phyloP scores from a whole-genome alignment of 2,888 invertebrate species.

The Autographa gamma region DNA sequence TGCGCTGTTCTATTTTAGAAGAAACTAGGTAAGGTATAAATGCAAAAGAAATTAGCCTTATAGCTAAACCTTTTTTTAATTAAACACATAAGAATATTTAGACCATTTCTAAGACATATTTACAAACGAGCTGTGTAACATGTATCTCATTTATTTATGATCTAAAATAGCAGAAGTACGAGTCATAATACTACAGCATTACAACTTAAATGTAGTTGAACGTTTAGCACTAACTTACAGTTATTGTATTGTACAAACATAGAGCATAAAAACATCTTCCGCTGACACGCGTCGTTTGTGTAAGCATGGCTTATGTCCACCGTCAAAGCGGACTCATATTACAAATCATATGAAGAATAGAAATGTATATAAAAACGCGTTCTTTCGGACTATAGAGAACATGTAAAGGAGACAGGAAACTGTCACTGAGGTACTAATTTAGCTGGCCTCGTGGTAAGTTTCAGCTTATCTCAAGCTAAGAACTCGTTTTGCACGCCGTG shows the following conservation, averaged over 20 bases:
- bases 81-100: no score
- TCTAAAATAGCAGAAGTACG: neutral
- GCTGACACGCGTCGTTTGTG: conserved; percentile 7
- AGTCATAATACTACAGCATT: neutral
- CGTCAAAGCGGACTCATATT: neutral
- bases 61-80: no score
- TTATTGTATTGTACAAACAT: conserved; percentile 1
- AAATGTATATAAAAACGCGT: conserved; percentile 35
- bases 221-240: neutral
- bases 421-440: conserved; percentile 85
- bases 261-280: neutral
- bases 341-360: conserved; percentile 24
- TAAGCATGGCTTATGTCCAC: conserved; percentile 8
- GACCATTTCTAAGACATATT: no score
- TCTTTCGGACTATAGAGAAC: conserved; percentile 61
- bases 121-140: neutral
- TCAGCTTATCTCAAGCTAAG: conserved; percentile 82
- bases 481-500: conserved; percentile 87
- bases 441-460: conserved; percentile 81
- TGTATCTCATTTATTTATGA: neutral
- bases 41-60: no score
- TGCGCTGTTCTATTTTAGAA: conserved; percentile 14
- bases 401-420: conserved; percentile 81
- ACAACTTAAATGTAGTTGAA: neutral
- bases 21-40: neutral